A percentile compares a stretch with the other conserved stretches of the same genome.
These are phyloP conservation scores for Mus spicilegus DNA, from an alignment of 2,113 vertebrate genomes.

Conservation along the genomic window DNA sequence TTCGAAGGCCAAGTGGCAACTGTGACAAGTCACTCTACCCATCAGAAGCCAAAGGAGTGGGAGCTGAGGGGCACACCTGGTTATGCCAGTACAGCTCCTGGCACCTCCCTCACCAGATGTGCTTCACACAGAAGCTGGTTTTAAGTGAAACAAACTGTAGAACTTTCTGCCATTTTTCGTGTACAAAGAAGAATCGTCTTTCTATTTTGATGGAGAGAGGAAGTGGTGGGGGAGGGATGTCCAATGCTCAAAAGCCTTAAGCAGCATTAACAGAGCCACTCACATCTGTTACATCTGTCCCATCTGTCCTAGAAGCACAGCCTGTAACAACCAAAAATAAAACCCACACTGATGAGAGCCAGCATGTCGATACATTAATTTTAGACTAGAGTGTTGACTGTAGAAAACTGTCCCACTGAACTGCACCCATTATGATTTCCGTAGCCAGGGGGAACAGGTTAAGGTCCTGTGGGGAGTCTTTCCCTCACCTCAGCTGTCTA, in stretches of 20 bases:
- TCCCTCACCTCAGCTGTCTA: neutral
- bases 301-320: constrained; percentile 61
- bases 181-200: constrained; percentile 4
- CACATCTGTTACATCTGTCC: constrained; percentile 71
- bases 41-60: constrained; percentile 1
- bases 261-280: neutral
- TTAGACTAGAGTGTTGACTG: constrained; percentile 54
- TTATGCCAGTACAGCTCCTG: fast-evolving
- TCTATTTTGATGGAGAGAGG: neutral
- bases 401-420: constrained; percentile 17
- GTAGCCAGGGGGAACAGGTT: neutral
- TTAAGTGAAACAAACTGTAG: neutral
- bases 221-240: neutral
- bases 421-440: neutral
- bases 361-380: neutral
- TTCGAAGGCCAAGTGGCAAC: constrained; percentile 49
- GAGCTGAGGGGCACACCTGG: neutral
- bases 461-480: neutral
- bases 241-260: neutral
- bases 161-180: neutral
- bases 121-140: neutral
- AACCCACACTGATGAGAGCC: constrained; percentile 55
- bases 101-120: neutral
- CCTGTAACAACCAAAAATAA: constrained; percentile 62
- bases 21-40: constrained; percentile 20